These are phyloP conservation scores for Vanessa atalanta DNA, from an alignment of 1,140 invertebrate species.

Conservation along the genomic window DNA sequence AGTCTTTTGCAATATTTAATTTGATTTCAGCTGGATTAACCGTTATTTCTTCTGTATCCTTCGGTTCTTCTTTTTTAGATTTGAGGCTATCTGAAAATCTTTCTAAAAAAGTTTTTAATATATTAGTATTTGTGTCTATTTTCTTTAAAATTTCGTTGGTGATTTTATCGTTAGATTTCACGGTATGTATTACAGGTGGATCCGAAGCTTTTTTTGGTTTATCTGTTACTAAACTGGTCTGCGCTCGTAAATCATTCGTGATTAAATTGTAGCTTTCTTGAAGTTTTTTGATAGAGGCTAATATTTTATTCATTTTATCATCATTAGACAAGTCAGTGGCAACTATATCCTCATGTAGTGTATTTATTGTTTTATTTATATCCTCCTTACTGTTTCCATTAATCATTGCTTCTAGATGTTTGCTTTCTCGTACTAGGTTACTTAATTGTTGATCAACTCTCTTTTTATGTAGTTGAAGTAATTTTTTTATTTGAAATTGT, in stretches of 20 bases:
- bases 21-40: constrained; percentile 6
- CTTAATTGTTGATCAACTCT: constrained; percentile 29
- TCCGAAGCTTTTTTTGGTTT: not conserved
- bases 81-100: constrained; percentile 23
- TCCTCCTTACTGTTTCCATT: constrained; percentile 16
- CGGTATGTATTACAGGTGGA: constrained; percentile 20
- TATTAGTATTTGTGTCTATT: constrained; percentile 30
- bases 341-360: not conserved
- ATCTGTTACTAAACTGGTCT: not conserved
- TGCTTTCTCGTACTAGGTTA: constrained; percentile 29
- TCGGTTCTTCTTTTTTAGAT: not conserved
- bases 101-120: constrained; percentile 26
- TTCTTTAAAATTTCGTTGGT: constrained; percentile 30
- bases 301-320: constrained; percentile 21
- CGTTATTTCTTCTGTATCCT: not conserved
- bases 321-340: not conserved
- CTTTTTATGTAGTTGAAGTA: constrained; percentile 32
- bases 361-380: constrained; percentile 19
- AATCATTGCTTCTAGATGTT: constrained; percentile 29
- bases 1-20: constrained; percentile 14
- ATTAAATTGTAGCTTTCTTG: constrained; percentile 25
- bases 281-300: constrained; percentile 19
- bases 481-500: constrained; percentile 25
- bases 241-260: not conserved
- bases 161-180: constrained; percentile 30